Conservation (phyloP, 2,797 vertebrate species). For the Setipinna tenuifilis region DNA sequence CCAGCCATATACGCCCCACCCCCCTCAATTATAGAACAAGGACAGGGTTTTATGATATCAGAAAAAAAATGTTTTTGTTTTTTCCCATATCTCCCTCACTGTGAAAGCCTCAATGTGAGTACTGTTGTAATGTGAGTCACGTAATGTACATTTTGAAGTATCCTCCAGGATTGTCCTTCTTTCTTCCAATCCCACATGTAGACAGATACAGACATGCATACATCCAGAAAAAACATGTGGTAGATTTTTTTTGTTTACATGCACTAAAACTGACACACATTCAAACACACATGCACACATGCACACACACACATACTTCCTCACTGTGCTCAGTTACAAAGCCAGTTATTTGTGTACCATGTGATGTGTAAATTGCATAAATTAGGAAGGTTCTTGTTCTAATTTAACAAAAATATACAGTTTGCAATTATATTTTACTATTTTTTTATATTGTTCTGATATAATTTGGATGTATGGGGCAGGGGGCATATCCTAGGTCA, state of each 20-base stretch:
- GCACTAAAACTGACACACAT: slow-evolving; percentile 35
- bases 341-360: slow-evolving; percentile 44
- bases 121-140: slow-evolving; percentile 69
- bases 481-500: slow-evolving; percentile 50
- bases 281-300: slow-evolving; percentile 44
- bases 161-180: slow-evolving; percentile 50
- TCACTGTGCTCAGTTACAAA: neutral
- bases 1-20: slow-evolving; percentile 45
- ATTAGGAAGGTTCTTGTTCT: neutral
- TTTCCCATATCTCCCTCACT: slow-evolving; percentile 39
- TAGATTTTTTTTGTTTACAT: slow-evolving; percentile 35
- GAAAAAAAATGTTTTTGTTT: slow-evolving; percentile 27
- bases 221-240: neutral
- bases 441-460: slow-evolving; percentile 69
- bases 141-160: slow-evolving; percentile 69
- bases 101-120: slow-evolving; percentile 61
- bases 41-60: slow-evolving; percentile 59
- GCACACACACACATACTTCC: neutral
- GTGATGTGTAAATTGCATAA: slow-evolving; percentile 60
- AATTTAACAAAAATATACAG: slow-evolving; percentile 49
- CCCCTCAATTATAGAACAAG: slow-evolving; percentile 32
- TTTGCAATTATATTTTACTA: slow-evolving; percentile 57
- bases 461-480: slow-evolving; percentile 57
- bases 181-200: neutral
- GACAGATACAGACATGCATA: slow-evolving; percentile 43